Evolutionary conservation across 2,113 vertebrate species (phyloP), one percentile per base, ranked within the genome.

Genomic region (Murina feae): DNA sequence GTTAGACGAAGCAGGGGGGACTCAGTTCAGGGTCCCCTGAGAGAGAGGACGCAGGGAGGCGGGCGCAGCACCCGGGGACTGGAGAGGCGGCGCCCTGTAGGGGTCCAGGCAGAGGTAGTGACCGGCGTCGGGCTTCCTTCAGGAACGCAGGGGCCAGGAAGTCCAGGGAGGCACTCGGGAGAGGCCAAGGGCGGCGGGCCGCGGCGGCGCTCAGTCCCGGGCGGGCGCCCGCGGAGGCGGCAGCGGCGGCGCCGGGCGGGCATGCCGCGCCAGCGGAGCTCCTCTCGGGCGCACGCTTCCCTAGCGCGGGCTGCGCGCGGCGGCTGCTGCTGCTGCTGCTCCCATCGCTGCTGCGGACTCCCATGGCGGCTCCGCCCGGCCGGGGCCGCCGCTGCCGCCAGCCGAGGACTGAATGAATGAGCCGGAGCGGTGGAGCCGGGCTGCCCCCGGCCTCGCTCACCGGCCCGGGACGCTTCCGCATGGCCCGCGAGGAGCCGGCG

Each of bases 341-440:
- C 78, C 91, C 69, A 65, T 75, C 84, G 96, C 96, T 96, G 95
- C 93, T 96, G 96, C 93, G 92, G 96, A 96, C 96, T 96, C 90
- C 96, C 96, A 97, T 97, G 97, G 96, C 96, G 96, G 96, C 96
- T 92, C 96, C 96, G 83, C 96, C 96, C 88, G 97, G 96, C 92
- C 86, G 94, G 93, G 88, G 94, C 91, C 92, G 93, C 95, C 93
- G 90, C 95, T 95, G 97, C 95, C 60, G 97, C 97, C 92, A 95
- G 93, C 94, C 89, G 94, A 95, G 94, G 97, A 65, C 97, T 97
- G 96, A 97, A 97, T 97, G 97, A 97, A 90, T 97, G 95, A 98
- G 97, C 96, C 65, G 96, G 95, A 97, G 96, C 82, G 60, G 96
- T 91, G 90, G 81, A 97, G 96, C 95, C 94, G 93, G 96, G 97